Evolutionary conservation across 1,140 invertebrate species (phyloP).

Genomic region (Mya arenaria): DNA sequence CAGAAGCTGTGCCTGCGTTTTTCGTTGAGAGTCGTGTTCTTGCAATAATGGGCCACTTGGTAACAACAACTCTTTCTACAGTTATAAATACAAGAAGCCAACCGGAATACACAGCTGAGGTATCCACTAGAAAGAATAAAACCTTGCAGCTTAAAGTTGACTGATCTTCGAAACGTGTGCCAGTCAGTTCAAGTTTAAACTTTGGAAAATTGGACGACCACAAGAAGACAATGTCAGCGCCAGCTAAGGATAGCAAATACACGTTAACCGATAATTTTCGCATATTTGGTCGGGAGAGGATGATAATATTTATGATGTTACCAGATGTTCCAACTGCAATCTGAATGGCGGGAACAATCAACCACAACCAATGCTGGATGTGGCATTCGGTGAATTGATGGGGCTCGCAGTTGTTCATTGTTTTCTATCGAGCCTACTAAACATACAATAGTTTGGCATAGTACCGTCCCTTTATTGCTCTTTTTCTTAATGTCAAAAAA

Average conservation of each 20-base stretch:
- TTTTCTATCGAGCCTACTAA: no score
- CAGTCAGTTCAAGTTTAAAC: background rate
- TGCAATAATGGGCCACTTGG: background rate
- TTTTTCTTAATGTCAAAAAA: no score
- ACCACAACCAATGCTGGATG: background rate
- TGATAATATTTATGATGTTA: constrained; percentile 17
- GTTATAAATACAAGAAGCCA: constrained; percentile 31
- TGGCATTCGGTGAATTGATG: background rate
- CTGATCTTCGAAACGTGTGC: background rate
- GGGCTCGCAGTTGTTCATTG: background rate
- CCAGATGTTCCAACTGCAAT: background rate
- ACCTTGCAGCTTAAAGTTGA: constrained; percentile 1
- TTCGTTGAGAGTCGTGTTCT: background rate
- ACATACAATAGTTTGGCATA: no score
- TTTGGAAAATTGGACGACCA: background rate
- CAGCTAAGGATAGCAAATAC: constrained; percentile 15
- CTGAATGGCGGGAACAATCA: background rate
- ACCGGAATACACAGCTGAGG: background rate
- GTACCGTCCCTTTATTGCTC: no score
- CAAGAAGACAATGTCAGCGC: constrained; percentile 1
- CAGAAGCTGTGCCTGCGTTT: background rate
- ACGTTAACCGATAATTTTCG: constrained; percentile 3
- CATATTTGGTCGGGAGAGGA: background rate
- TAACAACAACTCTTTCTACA: constrained; percentile 10
- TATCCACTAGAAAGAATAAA: background rate